These are phyloP conservation scores for Gadopsis bispinosus DNA, from an alignment of 2,797 vertebrate species.

Conservation along the genomic window DNA sequence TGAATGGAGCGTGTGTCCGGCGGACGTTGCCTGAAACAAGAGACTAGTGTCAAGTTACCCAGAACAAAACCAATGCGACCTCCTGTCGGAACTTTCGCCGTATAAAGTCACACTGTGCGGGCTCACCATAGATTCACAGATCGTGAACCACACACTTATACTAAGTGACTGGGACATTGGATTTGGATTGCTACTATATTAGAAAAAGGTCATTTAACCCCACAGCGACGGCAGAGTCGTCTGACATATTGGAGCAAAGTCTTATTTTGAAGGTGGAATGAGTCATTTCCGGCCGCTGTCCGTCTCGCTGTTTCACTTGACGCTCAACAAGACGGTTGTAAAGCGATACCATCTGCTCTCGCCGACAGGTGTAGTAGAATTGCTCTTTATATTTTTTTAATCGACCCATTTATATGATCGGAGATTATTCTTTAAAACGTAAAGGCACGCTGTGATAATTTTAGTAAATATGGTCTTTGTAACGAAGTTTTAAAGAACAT, in stretches of 20 bases:
- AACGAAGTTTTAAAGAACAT: neutral
- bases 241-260: rapidly evolving
- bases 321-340: neutral
- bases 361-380: neutral
- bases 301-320: neutral
- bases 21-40: neutral
- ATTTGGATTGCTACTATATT: rapidly evolving
- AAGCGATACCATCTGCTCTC: neutral
- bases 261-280: slow-evolving; percentile 48
- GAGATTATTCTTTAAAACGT: neutral
- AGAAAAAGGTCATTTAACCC: rapidly evolving
- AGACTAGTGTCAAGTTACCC: neutral
- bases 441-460: too few relatives aligned
- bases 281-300: neutral
- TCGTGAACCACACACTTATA: rapidly evolving
- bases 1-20: slow-evolving; percentile 42
- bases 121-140: rapidly evolving
- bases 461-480: neutral
- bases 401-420: neutral
- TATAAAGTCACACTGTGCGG: neutral
- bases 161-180: neutral
- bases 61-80: neutral
- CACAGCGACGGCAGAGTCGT: rapidly evolving
- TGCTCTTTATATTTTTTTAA: neutral
- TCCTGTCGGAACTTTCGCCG: slow-evolving; percentile 5